Percentiles rank a stretch among this genome's conserved stretches.
phyloP scores from a whole-genome alignment of 2,888 invertebrate species.

The Sminthurinus aureus region DNA sequence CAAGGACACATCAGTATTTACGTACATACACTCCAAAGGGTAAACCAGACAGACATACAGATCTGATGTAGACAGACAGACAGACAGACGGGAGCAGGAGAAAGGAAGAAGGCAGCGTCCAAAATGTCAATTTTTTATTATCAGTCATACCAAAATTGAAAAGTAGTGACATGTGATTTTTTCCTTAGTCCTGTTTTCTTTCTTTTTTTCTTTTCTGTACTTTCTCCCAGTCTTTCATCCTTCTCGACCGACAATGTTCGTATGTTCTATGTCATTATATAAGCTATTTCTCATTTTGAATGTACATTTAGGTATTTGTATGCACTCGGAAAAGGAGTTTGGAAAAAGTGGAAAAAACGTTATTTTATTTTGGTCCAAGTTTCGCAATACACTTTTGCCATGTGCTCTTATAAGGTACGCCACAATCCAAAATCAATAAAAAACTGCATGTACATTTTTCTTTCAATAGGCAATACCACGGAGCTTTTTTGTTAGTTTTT shows the following conservation, averaged over 20 bases:
- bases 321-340: slow-evolving; percentile 94
- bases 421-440: slow-evolving; percentile 66
- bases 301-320: slow-evolving; percentile 74
- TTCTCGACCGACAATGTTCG: not conserved
- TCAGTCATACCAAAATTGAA: not conserved
- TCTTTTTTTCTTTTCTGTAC: not conserved
- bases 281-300: no score
- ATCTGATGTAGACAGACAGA: no score
- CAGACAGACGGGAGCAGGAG: not conserved
- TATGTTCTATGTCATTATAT: slow-evolving; percentile 7
- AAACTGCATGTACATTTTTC: slow-evolving; percentile 67
- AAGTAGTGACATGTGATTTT: slow-evolving; percentile 1
- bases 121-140: not conserved
- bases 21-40: no score
- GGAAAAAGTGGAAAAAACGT: slow-evolving; percentile 99
- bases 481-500: no score
- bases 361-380: slow-evolving; percentile 99
- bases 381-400: slow-evolving; percentile 99
- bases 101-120: not conserved
- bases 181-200: not conserved
- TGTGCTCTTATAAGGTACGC: slow-evolving; percentile 93
- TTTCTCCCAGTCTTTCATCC: no score
- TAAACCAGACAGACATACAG: not conserved
- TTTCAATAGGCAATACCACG: no score
- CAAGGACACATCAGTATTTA: not conserved